Conservation (phyloP, 1,140 invertebrate species). For the Lasioglossum albipes region DNA sequence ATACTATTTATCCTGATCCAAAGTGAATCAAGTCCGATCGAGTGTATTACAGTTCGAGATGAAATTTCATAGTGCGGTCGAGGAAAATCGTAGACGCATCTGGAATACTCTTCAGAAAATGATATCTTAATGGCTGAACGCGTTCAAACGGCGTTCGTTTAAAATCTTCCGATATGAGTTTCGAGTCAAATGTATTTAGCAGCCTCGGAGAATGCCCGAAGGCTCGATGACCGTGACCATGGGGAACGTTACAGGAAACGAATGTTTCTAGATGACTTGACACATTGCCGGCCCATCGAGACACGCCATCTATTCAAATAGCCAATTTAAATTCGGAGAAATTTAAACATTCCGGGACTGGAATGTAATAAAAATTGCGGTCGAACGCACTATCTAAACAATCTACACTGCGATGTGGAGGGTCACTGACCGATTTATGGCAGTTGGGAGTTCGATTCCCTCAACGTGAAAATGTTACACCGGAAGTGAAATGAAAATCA, state of each 20-base stretch:
- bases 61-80: background rate
- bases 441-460: too few species aligned
- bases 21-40: background rate
- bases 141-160: too few species aligned
- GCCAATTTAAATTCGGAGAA: constrained; percentile 9
- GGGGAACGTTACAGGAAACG: constrained; percentile 22
- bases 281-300: background rate
- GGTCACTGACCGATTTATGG: too few species aligned
- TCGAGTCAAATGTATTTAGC: background rate
- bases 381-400: too few species aligned
- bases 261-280: constrained; percentile 37
- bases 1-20: too few species aligned
- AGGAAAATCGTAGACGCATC: background rate
- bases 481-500: too few species aligned
- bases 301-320: constrained; percentile 26
- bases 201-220: background rate
- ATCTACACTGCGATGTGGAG: background rate
- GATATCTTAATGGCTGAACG: background rate
- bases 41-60: background rate
- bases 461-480: too few species aligned
- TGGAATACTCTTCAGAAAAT: background rate
- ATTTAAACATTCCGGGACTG: background rate
- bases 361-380: too few species aligned
- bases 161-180: too few species aligned
- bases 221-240: constrained; percentile 42